Percentiles rank a stretch among this genome's conserved stretches.
These are phyloP conservation scores for Netelia virgata DNA, from an alignment of 2,888 invertebrate genomes.

Conservation along the genomic window DNA sequence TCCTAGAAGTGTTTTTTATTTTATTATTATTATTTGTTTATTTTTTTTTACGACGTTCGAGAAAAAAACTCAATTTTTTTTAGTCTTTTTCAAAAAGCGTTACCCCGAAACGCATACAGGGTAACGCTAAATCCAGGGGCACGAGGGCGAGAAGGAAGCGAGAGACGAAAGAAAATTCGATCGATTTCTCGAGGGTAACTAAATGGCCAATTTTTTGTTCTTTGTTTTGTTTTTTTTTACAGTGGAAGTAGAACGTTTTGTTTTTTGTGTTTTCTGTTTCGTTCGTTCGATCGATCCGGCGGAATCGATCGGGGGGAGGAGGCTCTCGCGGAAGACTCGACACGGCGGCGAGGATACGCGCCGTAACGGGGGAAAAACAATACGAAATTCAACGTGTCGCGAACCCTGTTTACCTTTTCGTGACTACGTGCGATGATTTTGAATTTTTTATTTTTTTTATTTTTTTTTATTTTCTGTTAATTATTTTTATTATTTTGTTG, in stretches of 20 bases:
- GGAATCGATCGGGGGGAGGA: background rate
- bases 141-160: no score
- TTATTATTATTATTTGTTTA: slow-evolving; percentile 19
- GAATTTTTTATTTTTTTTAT: no score
- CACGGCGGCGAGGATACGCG: background rate
- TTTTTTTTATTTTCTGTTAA: background rate
- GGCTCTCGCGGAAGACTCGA: background rate
- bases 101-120: background rate
- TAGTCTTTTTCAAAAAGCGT: no score
- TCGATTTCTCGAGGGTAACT: background rate
- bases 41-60: slow-evolving; percentile 10
- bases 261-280: background rate
- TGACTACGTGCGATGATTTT: no score
- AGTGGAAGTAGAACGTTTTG: background rate
- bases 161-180: background rate
- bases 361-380: background rate
- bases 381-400: background rate
- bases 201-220: background rate
- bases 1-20: slow-evolving; percentile 28
- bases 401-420: background rate
- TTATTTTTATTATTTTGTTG: slow-evolving; percentile 20
- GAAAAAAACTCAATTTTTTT: background rate
- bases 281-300: no score
- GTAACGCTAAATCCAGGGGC: background rate
- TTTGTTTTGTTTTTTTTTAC: background rate